These are phyloP conservation scores for Reinhardtius hippoglossoides DNA, from an alignment of 2,113 vertebrate species.

Conservation along the genomic window DNA sequence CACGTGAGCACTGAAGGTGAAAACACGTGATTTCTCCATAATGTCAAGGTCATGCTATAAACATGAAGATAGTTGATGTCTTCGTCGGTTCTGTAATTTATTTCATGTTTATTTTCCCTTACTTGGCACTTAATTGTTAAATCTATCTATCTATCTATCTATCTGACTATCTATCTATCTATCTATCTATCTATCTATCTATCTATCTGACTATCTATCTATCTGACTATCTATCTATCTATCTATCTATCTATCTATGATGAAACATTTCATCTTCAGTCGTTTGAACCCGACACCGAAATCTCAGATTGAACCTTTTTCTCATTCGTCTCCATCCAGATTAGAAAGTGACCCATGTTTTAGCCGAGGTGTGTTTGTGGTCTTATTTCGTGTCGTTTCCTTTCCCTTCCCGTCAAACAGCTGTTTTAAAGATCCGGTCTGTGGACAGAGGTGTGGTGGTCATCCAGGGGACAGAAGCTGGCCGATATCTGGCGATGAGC, in stretches of 20 bases:
- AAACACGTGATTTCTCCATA: neutral
- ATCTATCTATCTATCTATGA: too few species aligned
- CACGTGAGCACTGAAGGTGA: too few species aligned
- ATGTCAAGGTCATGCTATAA: neutral
- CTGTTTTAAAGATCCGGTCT: conserved; percentile 72
- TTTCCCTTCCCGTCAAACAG: conserved; percentile 37
- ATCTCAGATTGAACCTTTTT: too few species aligned
- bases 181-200: too few species aligned
- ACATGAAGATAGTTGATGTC: neutral
- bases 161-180: too few species aligned
- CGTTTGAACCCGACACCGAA: too few species aligned
- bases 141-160: too few species aligned
- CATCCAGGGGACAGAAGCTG: conserved; percentile 78
- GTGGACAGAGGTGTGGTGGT: conserved; percentile 77
- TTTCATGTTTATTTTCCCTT: too few species aligned
- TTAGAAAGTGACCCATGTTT: neutral
- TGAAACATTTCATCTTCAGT: too few species aligned
- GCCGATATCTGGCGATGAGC: conserved; percentile 91
- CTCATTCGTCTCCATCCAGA: neutral
- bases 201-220: neutral
- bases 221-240: too few species aligned
- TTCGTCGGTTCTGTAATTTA: too few species aligned
- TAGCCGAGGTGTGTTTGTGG: neutral
- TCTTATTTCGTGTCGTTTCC: neutral
- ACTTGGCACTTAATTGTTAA: too few species aligned